Conservation (phyloP, 2,113 vertebrate species). For the Alligator sinensis region DNA sequence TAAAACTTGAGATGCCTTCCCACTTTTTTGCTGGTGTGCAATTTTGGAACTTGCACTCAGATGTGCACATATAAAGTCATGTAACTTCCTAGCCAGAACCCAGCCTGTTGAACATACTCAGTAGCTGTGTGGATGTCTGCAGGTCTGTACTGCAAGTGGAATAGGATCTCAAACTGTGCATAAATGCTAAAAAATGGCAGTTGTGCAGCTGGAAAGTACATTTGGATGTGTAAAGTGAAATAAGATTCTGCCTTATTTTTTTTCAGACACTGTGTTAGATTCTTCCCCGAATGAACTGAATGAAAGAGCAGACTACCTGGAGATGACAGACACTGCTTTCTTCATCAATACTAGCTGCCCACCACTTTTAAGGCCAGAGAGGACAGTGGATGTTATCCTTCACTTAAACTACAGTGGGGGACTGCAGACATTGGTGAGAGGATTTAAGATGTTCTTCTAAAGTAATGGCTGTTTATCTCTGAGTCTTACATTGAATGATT, state of each 20-base stretch:
- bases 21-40: too few species aligned
- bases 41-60: too few species aligned
- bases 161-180: too few species aligned
- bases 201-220: too few species aligned
- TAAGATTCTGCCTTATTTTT: background rate
- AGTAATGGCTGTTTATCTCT: background rate
- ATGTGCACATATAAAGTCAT: too few species aligned
- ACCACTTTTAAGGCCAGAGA: slow-evolving; percentile 76
- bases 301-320: slow-evolving; percentile 68
- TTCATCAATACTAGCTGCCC: slow-evolving; percentile 85
- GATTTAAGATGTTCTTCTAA: background rate
- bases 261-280: slow-evolving; percentile 82
- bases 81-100: too few species aligned
- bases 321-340: slow-evolving; percentile 81
- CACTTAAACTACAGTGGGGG: slow-evolving; percentile 82
- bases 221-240: too few species aligned
- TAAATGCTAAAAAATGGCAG: too few species aligned
- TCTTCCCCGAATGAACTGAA: slow-evolving; percentile 77
- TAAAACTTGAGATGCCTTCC: too few species aligned
- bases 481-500: background rate
- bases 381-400: slow-evolving; percentile 82
- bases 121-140: too few species aligned
- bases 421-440: slow-evolving; percentile 77
- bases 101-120: too few species aligned
- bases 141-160: too few species aligned